Percentiles rank a stretch among this genome's conserved stretches.
phyloP scores from a whole-genome alignment of 1,140 invertebrate genomes.

The Temnothorax nylanderi region DNA sequence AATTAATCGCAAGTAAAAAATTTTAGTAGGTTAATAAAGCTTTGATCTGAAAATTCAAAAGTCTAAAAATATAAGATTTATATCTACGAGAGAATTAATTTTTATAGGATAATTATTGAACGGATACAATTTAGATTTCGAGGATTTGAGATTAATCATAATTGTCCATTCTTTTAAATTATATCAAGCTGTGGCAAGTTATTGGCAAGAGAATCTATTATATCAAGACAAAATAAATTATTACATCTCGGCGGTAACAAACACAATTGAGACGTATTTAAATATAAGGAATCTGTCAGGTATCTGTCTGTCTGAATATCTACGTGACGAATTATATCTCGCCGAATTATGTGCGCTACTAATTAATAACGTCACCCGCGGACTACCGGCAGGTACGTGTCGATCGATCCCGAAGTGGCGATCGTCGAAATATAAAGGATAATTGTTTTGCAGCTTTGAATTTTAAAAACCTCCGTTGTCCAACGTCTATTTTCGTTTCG shows the following conservation, averaged over 20 bases:
- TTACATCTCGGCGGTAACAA: background rate
- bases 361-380: constrained; percentile 40
- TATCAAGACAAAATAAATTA: constrained; percentile 14
- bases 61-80: constrained; percentile 8
- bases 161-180: background rate
- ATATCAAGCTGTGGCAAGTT: background rate
- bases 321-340: constrained; percentile 16
- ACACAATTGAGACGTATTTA: background rate
- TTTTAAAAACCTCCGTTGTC: constrained; percentile 35
- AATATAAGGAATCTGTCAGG: constrained; percentile 15
- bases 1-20: constrained; percentile 20
- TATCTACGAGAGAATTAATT: background rate
- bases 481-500: constrained; percentile 73
- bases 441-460: constrained; percentile 52
- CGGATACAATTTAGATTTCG: constrained; percentile 13
- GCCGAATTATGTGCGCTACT: background rate
- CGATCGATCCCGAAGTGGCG: constrained; percentile 27
- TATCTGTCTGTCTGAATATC: constrained; percentile 2
- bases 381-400: constrained; percentile 17
- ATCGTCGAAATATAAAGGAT: constrained; percentile 1
- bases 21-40: background rate
- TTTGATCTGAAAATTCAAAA: background rate
- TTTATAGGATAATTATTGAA: constrained; percentile 12
- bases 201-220: background rate
- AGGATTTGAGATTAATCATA: background rate